Evolutionary conservation across 2,888 invertebrate species (phyloP).

Genomic region (Parascotia fuliginaria): DNA sequence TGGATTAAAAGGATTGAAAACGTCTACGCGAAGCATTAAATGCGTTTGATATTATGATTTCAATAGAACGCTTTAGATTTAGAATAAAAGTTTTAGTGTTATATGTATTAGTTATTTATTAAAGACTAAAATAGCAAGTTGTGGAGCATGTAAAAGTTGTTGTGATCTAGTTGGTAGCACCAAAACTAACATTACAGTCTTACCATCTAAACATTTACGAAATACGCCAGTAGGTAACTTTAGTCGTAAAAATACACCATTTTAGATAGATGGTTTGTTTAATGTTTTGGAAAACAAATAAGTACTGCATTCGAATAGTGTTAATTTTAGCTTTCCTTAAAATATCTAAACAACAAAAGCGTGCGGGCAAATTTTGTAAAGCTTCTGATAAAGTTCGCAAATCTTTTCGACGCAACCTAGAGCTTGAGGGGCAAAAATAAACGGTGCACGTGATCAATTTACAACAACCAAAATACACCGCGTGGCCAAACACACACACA

Average conservation of each 20-base stretch:
- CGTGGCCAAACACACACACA: slow-evolving; percentile 53
- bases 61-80: too few relatives aligned
- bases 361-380: slow-evolving; percentile 20
- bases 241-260: neutral
- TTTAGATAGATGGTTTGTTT: slow-evolving; percentile 5
- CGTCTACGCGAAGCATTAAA: too few relatives aligned
- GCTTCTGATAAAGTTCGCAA: slow-evolving; percentile 30
- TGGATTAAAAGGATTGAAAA: slow-evolving; percentile 35
- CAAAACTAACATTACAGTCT: neutral
- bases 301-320: neutral
- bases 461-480: slow-evolving; percentile 62
- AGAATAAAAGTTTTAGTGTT: too few relatives aligned
- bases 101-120: too few relatives aligned
- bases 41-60: too few relatives aligned
- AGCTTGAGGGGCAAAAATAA: slow-evolving; percentile 67
- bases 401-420: slow-evolving; percentile 29
- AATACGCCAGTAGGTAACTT: slow-evolving; percentile 1
- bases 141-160: too few relatives aligned
- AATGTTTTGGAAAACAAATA: slow-evolving; percentile 2
- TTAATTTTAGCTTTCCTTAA: slow-evolving; percentile 12
- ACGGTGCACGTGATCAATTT: slow-evolving; percentile 62
- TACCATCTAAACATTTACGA: slow-evolving; percentile 3
- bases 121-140: too few relatives aligned
- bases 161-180: neutral
- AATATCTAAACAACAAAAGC: slow-evolving; percentile 27